Percentiles rank a stretch among this genome's conserved stretches.
Evolutionary conservation across 2,888 invertebrate genomes (phyloP).

Genomic region (Serripes groenlandicus): DNA sequence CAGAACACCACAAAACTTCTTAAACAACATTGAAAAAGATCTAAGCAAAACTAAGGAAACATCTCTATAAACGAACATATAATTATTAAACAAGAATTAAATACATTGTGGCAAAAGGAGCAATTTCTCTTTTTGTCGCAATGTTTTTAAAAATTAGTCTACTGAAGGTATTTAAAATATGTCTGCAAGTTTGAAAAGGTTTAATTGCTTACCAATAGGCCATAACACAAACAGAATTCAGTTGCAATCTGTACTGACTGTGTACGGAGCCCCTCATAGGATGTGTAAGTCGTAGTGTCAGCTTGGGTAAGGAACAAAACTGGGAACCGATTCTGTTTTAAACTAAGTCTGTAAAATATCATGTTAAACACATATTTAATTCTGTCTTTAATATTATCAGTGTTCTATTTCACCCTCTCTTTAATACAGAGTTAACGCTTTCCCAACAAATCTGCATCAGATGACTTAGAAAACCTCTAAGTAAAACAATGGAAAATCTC

Average conservation of each 20-base stretch:
- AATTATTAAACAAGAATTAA: not conserved
- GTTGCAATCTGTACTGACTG: constrained; percentile 93
- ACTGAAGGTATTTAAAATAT: not conserved
- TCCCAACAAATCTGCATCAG: too few relatives aligned
- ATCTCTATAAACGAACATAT: too few relatives aligned
- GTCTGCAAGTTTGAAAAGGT: not conserved
- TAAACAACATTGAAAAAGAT: too few relatives aligned
- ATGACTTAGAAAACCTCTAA: too few relatives aligned
- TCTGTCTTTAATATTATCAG: too few relatives aligned
- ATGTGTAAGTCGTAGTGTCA: constrained; percentile 90
- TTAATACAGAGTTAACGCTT: too few relatives aligned
- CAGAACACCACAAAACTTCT: too few relatives aligned
- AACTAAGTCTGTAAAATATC: constrained; percentile 89
- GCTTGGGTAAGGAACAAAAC: constrained; percentile 97
- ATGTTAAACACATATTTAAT: not conserved
- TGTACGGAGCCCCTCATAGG: constrained; percentile 94
- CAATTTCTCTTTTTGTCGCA: constrained; percentile 8
- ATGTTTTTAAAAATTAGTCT: not conserved
- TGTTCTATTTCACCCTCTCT: too few relatives aligned
- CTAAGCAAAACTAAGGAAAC: too few relatives aligned
- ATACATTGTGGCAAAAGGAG: constrained; percentile 9
- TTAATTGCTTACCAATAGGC: constrained; percentile 89
- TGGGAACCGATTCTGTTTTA: constrained; percentile 98
- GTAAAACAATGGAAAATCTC: too few relatives aligned
- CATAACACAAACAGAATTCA: constrained; percentile 92